phyloP scores from a whole-genome alignment of 2,888 invertebrate species.

The Hemicrepidius hirtus region DNA sequence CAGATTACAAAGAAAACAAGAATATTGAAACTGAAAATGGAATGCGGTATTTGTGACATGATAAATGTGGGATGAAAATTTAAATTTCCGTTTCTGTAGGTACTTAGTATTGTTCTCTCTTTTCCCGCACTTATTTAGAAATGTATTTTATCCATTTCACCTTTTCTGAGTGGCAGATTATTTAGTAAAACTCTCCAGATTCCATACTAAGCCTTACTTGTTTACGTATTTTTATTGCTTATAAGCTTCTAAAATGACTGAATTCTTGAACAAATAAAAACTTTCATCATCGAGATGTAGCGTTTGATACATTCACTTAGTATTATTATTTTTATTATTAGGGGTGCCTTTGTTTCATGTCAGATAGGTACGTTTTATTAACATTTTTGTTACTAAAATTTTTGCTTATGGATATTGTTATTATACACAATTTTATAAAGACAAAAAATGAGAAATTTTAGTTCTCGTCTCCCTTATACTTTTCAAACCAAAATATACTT shows the following conservation, averaged over 20 bases:
- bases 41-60: background rate
- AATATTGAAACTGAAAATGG: background rate
- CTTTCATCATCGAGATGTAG: slow-evolving; percentile 2
- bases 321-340: background rate
- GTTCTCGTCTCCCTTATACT: too few species aligned
- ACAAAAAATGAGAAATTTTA: too few species aligned
- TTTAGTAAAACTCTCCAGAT: background rate
- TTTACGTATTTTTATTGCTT: slow-evolving; percentile 16
- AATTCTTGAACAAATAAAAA: slow-evolving; percentile 21
- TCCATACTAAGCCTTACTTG: background rate
- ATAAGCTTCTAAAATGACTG: background rate
- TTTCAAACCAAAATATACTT: too few species aligned
- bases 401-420: too few species aligned
- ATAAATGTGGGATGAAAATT: too few species aligned
- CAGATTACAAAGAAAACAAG: background rate
- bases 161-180: background rate
- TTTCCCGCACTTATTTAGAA: background rate
- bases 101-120: too few species aligned
- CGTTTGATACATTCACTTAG: slow-evolving; percentile 1
- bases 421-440: too few species aligned
- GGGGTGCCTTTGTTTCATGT: too few species aligned
- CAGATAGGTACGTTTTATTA: too few species aligned
- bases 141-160: background rate
- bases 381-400: too few species aligned
- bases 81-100: too few species aligned